These are phyloP conservation scores for Tyto alba DNA, from an alignment of 2,113 vertebrate species.

Conservation along the genomic window DNA sequence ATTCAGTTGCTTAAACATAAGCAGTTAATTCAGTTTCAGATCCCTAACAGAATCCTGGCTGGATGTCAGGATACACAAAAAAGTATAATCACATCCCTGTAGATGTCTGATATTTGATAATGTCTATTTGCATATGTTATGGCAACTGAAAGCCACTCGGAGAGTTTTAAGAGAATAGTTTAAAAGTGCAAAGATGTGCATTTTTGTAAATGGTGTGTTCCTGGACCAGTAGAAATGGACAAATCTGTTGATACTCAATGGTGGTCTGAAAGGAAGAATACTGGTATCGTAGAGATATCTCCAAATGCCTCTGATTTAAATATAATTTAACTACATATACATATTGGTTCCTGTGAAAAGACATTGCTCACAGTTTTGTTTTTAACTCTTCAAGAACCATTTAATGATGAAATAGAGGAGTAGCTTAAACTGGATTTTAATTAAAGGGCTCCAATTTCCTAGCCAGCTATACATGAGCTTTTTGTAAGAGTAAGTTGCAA, in stretches of 20 bases:
- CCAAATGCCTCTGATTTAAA: neutral
- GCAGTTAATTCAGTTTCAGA: neutral
- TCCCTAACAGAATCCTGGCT: neutral
- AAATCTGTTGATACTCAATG: neutral
- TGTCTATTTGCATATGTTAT: neutral
- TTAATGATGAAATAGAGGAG: neutral
- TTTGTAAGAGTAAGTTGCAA: neutral
- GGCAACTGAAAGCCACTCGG: neutral
- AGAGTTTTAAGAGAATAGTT: neutral
- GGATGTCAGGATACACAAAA: neutral
- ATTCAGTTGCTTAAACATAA: neutral
- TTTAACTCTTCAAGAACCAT: neutral
- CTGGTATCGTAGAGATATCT: neutral
- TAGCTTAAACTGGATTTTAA: neutral
- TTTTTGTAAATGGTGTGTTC: neutral
- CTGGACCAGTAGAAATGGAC: neutral
- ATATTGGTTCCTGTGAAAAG: neutral
- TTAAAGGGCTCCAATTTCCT: neutral
- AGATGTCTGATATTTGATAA: neutral
- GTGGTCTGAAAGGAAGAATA: neutral
- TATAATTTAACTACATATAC: neutral
- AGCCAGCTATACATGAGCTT: accelerated
- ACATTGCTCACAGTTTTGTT: neutral
- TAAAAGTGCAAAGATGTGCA: neutral
- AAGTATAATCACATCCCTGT: neutral